Evolutionary conservation across 2,113 vertebrate genomes (phyloP).

Genomic region (Macrotis lagotis): DNA sequence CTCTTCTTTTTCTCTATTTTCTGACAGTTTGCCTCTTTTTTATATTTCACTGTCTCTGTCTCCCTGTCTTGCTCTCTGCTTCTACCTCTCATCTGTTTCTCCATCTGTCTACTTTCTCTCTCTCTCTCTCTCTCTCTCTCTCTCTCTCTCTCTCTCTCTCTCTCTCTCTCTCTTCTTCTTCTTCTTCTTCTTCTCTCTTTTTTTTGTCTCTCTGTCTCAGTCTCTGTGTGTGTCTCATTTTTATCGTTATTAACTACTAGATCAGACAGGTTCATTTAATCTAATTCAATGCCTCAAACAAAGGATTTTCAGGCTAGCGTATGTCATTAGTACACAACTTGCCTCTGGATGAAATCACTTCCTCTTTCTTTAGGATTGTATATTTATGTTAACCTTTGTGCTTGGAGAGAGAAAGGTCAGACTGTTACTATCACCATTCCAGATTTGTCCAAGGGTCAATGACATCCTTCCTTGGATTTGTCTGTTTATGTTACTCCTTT

Average conservation of each 20-base stretch:
- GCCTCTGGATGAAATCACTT: constrained; percentile 23
- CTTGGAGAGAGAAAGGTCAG: constrained; percentile 54
- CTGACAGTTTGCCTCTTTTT: too few species aligned
- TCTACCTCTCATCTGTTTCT: too few species aligned
- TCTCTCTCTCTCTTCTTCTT: too few species aligned
- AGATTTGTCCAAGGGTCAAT: background rate
- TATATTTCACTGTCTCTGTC: too few species aligned
- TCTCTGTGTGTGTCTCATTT: too few species aligned
- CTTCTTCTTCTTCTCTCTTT: too few species aligned
- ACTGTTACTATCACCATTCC: background rate
- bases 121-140: too few species aligned
- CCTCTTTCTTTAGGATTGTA: constrained; percentile 67
- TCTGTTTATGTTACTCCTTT: background rate
- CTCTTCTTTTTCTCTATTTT: too few species aligned
- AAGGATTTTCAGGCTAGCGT: constrained; percentile 49
- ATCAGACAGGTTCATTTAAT: constrained; percentile 57
- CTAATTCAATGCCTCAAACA: constrained; percentile 46
- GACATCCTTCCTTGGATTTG: background rate
- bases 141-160: too few species aligned
- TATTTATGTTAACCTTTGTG: constrained; percentile 47
- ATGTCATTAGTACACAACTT: background rate
- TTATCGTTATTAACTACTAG: background rate
- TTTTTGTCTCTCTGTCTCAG: too few species aligned
- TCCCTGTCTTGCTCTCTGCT: too few species aligned
- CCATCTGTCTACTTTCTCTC: too few species aligned